A percentile compares a stretch with the other conserved stretches of the same genome.
Conservation (phyloP, 2,113 vertebrate genomes). For the Empidonax traillii region DNA sequence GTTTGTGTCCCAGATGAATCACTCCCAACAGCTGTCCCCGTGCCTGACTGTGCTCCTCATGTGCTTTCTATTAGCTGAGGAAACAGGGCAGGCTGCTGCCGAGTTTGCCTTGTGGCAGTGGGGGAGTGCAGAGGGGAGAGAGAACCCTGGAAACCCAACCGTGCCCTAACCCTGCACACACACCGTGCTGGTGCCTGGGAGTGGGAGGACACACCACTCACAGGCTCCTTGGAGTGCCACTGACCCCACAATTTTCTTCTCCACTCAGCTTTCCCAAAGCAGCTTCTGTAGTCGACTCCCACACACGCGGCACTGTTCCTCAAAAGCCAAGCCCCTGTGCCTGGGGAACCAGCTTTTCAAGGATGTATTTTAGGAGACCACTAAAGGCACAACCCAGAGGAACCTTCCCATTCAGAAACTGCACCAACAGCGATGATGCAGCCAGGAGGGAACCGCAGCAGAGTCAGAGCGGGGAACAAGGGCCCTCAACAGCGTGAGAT, state of each 20-base stretch:
- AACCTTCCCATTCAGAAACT: not conserved
- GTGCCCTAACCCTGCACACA: not conserved
- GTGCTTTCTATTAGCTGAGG: slow-evolving; percentile 55
- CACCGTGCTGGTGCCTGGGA: not conserved
- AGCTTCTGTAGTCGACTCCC: not conserved
- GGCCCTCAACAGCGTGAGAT: not conserved
- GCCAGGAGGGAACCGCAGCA: not conserved
- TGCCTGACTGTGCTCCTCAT: slow-evolving; percentile 20
- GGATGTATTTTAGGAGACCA: not conserved
- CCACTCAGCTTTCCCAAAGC: not conserved
- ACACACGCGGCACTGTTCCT: not conserved
- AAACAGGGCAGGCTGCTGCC: slow-evolving; percentile 15
- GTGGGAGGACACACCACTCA: not conserved
- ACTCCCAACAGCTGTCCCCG: slow-evolving; percentile 9
- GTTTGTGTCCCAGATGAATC: slow-evolving; percentile 50
- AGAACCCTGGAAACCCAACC: not conserved
- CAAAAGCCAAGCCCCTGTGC: not conserved
- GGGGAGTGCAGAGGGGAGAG: not conserved
- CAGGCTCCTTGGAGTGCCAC: not conserved
- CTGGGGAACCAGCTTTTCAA: not conserved
- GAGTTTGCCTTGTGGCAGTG: not conserved
- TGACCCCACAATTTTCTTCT: not conserved
- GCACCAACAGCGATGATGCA: not conserved
- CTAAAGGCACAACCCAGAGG: not conserved
- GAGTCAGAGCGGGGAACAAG: not conserved